These are phyloP conservation scores for Lathronympha strigana DNA, from an alignment of 2,888 invertebrate genomes.

Conservation along the genomic window DNA sequence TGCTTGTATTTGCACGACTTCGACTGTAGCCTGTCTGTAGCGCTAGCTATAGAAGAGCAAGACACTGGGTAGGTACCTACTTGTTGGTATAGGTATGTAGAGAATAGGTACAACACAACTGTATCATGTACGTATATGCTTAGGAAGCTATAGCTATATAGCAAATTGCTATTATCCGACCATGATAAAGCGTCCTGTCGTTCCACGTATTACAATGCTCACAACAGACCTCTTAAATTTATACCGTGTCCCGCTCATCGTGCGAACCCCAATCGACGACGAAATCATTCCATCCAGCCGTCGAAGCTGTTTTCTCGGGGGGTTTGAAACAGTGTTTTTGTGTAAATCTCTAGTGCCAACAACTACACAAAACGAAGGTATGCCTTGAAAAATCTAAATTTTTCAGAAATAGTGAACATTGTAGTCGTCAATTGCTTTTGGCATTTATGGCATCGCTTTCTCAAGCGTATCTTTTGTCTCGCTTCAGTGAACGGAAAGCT, in stretches of 20 bases:
- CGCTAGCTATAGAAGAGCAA: conserved; percentile 29
- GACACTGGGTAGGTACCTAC: conserved; percentile 18
- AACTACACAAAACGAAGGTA: conserved; percentile 80
- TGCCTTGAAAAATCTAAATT: conserved; percentile 55
- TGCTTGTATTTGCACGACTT: conserved; percentile 30
- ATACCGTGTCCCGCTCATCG: conserved; percentile 70
- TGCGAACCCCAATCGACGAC: conserved; percentile 79
- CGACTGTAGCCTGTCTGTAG: background rate
- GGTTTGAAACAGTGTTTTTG: conserved; percentile 81
- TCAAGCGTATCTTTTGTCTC: conserved; percentile 76
- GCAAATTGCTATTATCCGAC: conserved; percentile 73
- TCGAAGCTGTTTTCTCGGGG: conserved; percentile 83
- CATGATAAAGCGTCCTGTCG: conserved; percentile 57
- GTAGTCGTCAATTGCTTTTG: conserved; percentile 71
- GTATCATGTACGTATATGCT: conserved; percentile 51
- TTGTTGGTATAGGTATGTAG: conserved; percentile 39
- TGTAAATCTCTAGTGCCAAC: conserved; percentile 81
- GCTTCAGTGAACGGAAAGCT: conserved; percentile 68
- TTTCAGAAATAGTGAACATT: conserved; percentile 57
- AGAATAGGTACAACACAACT: conserved; percentile 48
- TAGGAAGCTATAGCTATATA: conserved; percentile 55
- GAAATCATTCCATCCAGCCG: conserved; percentile 85
- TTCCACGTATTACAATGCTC: conserved; percentile 52
- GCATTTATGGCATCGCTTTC: conserved; percentile 84
- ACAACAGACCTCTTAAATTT: conserved; percentile 61